phyloP scores from a whole-genome alignment of 2,888 invertebrate genomes.

The Synergus japonicus region DNA sequence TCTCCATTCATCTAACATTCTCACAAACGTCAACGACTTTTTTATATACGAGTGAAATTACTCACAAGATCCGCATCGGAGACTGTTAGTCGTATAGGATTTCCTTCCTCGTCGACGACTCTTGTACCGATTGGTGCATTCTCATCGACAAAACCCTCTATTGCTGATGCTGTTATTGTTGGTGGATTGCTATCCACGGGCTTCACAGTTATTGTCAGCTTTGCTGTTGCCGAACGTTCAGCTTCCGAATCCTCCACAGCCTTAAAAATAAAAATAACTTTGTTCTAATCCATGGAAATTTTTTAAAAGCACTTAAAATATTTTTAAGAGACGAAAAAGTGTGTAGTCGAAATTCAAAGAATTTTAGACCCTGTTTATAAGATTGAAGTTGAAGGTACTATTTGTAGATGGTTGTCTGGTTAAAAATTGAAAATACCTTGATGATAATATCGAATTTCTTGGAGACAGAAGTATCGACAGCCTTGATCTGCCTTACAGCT shows the following conservation, averaged over 20 bases:
- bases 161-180: slow-evolving; percentile 84
- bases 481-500: slow-evolving; percentile 87
- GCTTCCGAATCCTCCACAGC: slow-evolving; percentile 91
- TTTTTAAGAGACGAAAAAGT: too few relatives aligned
- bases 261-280: slow-evolving; percentile 75
- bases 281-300: too few relatives aligned
- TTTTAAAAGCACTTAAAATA: too few relatives aligned
- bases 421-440: slow-evolving; percentile 79
- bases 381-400: too few relatives aligned
- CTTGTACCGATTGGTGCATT: slow-evolving; percentile 91
- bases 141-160: slow-evolving; percentile 90
- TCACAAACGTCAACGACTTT: not conserved
- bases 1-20: slow-evolving; percentile 15
- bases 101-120: slow-evolving; percentile 83
- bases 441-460: slow-evolving; percentile 90
- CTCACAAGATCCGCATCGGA: slow-evolving; percentile 92
- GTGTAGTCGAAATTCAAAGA: too few relatives aligned
- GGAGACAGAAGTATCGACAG: slow-evolving; percentile 88
- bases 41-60: slow-evolving; percentile 47
- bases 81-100: slow-evolving; percentile 86
- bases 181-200: slow-evolving; percentile 93
- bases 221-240: slow-evolving; percentile 89
- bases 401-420: too few relatives aligned
- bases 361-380: too few relatives aligned
- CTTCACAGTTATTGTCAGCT: slow-evolving; percentile 88